phyloP scores from a whole-genome alignment of 2,888 invertebrate genomes.

The Copidosoma aretas region DNA sequence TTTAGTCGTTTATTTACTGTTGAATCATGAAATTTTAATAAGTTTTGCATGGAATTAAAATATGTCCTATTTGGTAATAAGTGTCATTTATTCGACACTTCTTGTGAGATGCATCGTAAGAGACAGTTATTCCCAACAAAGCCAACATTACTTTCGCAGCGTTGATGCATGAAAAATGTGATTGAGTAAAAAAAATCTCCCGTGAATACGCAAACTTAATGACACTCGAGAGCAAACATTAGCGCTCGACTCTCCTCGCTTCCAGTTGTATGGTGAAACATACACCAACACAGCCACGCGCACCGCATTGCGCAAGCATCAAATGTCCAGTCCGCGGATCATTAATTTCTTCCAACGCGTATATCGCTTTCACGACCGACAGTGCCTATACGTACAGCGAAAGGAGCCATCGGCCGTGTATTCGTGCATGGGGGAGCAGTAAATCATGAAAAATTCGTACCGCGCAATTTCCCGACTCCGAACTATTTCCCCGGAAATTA shows the following conservation, averaged over 20 bases:
- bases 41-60: too few species aligned
- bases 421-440: constrained; percentile 8
- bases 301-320: background rate
- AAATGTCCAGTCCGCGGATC: background rate
- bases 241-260: constrained; percentile 17
- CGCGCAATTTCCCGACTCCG: constrained; percentile 25
- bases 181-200: background rate
- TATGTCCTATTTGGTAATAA: too few species aligned
- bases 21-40: too few species aligned
- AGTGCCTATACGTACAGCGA: too few species aligned
- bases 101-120: too few species aligned
- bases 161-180: too few species aligned
- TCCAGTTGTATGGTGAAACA: constrained; percentile 26
- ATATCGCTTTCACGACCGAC: constrained; percentile 19
- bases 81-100: too few species aligned
- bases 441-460: constrained; percentile 37
- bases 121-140: too few species aligned
- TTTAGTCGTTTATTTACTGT: too few species aligned
- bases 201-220: constrained; percentile 22
- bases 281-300: too few species aligned
- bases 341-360: constrained; percentile 37
- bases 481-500: constrained; percentile 25
- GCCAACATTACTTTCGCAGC: too few species aligned
- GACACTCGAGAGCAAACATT: constrained; percentile 12
- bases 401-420: too few species aligned